Conservation (phyloP, 2,888 invertebrate genomes). For the Diachrysia chrysitis region DNA sequence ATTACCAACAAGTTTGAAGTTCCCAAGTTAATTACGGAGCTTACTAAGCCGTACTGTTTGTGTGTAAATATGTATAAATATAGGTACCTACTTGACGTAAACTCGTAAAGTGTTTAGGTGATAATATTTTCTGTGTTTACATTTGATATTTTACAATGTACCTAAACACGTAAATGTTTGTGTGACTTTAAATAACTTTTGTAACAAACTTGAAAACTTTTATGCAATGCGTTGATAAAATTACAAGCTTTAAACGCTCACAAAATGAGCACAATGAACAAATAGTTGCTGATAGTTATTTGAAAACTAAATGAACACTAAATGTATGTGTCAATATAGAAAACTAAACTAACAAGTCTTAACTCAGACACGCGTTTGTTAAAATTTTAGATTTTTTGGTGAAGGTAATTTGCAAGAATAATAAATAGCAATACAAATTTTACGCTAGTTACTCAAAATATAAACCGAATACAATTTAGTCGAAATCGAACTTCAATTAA, state of each 20-base stretch:
- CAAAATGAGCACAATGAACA: too few species aligned
- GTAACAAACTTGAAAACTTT: too few species aligned
- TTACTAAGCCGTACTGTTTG: conserved; percentile 33
- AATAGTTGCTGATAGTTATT: too few species aligned
- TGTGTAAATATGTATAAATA: conserved; percentile 30
- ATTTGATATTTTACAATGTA: neutral
- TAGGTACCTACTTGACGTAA: neutral
- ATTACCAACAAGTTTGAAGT: conserved; percentile 44
- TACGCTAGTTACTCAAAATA: conserved; percentile 19
- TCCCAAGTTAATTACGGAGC: conserved; percentile 46
- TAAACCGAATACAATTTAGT: conserved; percentile 25
- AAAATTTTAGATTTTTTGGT: too few species aligned
- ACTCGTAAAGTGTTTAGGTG: neutral
- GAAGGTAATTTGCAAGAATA: neutral
- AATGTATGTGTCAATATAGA: too few species aligned
- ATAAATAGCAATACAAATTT: conserved; percentile 23
- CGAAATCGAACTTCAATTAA: conserved; percentile 28
- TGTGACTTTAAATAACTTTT: too few species aligned
- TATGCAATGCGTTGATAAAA: too few species aligned
- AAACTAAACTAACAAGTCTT: too few species aligned
- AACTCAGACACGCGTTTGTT: too few species aligned
- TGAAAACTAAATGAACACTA: too few species aligned
- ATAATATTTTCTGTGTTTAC: neutral
- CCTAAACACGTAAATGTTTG: neutral
- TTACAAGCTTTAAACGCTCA: too few species aligned